Conservation (phyloP, 37 sponge, comb jelly and placozoan genomes). For the Spongia lamella region DNA sequence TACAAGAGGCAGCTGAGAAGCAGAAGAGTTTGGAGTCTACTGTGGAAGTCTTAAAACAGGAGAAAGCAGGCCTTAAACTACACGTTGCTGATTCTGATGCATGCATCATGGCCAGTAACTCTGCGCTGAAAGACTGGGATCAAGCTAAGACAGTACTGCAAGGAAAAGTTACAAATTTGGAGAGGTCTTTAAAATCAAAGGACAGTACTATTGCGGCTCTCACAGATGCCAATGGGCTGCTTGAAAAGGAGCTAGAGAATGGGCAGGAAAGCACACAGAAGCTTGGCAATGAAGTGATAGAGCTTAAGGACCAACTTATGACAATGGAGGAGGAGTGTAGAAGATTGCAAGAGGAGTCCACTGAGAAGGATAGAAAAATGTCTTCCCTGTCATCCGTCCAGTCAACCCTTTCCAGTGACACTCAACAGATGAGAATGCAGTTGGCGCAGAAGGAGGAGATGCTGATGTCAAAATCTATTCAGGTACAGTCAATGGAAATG, state of each 20-base stretch:
- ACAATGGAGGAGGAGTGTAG: neutral
- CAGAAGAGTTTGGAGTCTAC: conserved; percentile 3
- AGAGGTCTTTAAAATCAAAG: conserved; percentile 35
- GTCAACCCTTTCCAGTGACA: no score
- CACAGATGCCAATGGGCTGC: conserved; percentile 42
- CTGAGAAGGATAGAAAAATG: no score
- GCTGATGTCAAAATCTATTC: neutral
- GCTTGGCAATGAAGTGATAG: conserved; percentile 33
- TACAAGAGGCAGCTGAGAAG: conserved; percentile 17
- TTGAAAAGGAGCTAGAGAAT: conserved; percentile 47
- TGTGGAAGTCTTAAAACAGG: neutral
- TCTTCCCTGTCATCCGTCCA: no score
- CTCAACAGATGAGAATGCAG: neutral
- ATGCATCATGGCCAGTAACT: conserved; percentile 9
- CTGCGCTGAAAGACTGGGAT: conserved; percentile 34
- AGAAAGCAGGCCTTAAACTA: neutral
- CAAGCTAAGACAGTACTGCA: conserved; percentile 34
- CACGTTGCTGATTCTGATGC: neutral
- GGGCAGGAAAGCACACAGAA: conserved; percentile 10
- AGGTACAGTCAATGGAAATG: conserved; percentile 11
- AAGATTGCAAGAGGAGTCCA: neutral
- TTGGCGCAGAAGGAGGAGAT: conserved; percentile 21
- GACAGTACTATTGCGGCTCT: conserved; percentile 37
- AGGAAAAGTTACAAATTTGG: conserved; percentile 15
- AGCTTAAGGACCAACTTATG: conserved; percentile 43